Conservation (phyloP, 2,797 vertebrate species). For the Hipposideros larvatus region DNA sequence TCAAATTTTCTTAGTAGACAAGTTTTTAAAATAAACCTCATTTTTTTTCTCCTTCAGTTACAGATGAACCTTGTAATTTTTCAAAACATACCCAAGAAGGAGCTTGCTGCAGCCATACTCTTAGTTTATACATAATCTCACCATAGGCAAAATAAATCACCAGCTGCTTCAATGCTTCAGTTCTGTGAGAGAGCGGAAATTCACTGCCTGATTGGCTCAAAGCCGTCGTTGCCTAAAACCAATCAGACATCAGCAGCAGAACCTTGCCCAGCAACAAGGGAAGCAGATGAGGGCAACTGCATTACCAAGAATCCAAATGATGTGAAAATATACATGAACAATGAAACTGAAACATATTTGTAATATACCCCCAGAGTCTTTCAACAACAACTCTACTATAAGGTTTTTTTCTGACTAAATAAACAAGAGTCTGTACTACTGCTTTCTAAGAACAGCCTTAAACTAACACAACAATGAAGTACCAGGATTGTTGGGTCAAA, state of each 20-base stretch:
- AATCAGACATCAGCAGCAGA: conserved; percentile 77
- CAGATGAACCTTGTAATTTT: conserved; percentile 77
- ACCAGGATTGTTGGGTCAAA: conserved; percentile 55
- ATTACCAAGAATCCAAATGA: conserved; percentile 45
- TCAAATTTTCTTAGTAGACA: not conserved
- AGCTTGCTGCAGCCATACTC: conserved; percentile 74
- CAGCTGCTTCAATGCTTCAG: conserved; percentile 78
- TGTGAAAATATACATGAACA: not conserved
- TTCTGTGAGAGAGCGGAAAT: conserved; percentile 34
- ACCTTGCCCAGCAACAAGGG: conserved; percentile 86
- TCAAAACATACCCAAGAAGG: conserved; percentile 81
- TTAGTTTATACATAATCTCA: conserved; percentile 70
- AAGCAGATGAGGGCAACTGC: conserved; percentile 62
- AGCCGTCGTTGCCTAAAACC: conserved; percentile 61
- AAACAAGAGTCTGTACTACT: not conserved
- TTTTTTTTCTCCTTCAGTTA: conserved; percentile 30
- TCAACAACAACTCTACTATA: conserved; percentile 11
- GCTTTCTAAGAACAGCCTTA: conserved; percentile 49
- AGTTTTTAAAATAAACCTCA: not conserved
- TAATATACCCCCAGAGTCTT: not conserved
- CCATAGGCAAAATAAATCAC: conserved; percentile 81
- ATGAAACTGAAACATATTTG: conserved; percentile 43
- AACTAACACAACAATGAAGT: not conserved
- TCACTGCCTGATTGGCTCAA: conserved; percentile 81
- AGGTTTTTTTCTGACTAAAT: not conserved